phyloP scores from a whole-genome alignment of 2,113 vertebrate genomes.

The Turnix velox region DNA sequence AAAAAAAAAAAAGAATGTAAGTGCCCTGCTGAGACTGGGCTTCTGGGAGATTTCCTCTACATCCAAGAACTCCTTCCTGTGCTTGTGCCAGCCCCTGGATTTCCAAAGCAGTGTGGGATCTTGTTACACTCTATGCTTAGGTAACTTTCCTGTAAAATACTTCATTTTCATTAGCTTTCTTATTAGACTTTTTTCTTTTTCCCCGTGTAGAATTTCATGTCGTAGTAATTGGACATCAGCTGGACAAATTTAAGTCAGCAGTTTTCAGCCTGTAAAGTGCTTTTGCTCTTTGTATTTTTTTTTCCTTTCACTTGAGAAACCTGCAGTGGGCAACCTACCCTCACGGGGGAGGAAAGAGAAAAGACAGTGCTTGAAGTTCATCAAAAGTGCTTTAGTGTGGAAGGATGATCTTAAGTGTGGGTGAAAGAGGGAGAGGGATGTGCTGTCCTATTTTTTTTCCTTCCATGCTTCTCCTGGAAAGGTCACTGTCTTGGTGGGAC shows the following conservation, averaged over 20 bases:
- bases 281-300: not conserved
- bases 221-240: conserved; percentile 3
- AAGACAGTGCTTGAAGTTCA: not conserved
- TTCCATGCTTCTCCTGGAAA: not conserved
- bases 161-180: conserved; percentile 36
- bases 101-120: not conserved
- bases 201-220: not conserved
- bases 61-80: not conserved
- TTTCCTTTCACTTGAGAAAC: too few species aligned
- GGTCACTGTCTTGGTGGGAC: not conserved
- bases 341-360: too few species aligned
- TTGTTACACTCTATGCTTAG: not conserved
- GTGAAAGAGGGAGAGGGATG: not conserved
- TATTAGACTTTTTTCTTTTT: not conserved
- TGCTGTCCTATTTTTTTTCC: not conserved
- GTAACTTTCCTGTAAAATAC: not conserved
- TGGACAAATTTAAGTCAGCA: conserved; percentile 12
- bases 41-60: not conserved
- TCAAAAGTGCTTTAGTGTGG: not conserved
- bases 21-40: not conserved
- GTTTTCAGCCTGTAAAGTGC: not conserved
- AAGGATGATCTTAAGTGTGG: not conserved
- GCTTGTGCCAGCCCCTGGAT: not conserved
- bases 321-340: too few species aligned
- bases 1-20: not conserved